Base-by-base conservation (phyloP, 2,113 vertebrate genomes). In the Amphilophus citrinellus region DNA sequence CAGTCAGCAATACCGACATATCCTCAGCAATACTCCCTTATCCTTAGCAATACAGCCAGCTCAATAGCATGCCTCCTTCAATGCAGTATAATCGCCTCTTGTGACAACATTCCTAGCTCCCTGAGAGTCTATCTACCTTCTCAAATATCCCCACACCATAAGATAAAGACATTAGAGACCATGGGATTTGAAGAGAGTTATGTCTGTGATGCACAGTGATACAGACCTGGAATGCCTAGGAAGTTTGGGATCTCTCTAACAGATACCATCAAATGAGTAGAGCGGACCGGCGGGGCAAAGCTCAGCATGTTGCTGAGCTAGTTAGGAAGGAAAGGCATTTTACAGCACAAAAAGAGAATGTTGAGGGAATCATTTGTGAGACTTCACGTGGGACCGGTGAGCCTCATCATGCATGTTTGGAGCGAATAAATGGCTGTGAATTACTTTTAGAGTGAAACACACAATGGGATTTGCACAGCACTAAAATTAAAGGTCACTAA, bases 131-230 rank as follows among this genome's bases (percentile, higher is more conserved):
- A 42, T 80, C 76, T 83, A 68, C 77, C 79, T 90, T 82, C 88
- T 90, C 88, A 91, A 91, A 93, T 90, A 93, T 84, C 88, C 87
- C 75, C 77, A 27, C 88, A 62, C 78, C 89, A 87, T 80, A 79
- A 92, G 89, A 92, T 90, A 93, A 93, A 93, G 89, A 92, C 89
- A 89, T 91, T 60, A 89, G 87, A 91, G 92, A 85, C 85, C 61
- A 27, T 79, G 91, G 92, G 93, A 92, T 88, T 93, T 92, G 66
- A 80, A 86, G 37, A 24, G 81, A 79, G 86, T 77, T 79, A 63
- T 50, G 50, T 73, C 77, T 61, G 80, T 35, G 86, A 89, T 87
- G 42, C 61, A 13, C 71, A 24, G 65, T 9, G 84, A 89, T 85
- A 91, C 77, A 79, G 84, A 80, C 76, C 65, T 39, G 57, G 82